Base-by-base conservation (phyloP, 2,797 vertebrate species). In the Acipenser oxyrinchus region DNA sequence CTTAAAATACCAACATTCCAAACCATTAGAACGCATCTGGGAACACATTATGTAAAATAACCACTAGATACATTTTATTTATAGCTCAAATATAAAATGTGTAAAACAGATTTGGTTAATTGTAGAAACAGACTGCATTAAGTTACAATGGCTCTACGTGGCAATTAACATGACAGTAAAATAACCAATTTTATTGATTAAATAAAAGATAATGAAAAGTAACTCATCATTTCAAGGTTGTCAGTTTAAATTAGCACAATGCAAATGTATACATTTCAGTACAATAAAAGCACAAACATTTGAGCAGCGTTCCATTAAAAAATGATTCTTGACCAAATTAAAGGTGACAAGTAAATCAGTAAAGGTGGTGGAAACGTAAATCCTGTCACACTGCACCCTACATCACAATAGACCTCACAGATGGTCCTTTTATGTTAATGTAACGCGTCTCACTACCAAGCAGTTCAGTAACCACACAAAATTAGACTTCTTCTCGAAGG, bases 361-460 rank as follows among this genome's bases (percentile, higher is more conserved):
- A 49, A 50, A n/a, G 23, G 49, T 63, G 10, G 10, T 10, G 48
- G 23, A 49, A 63, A 13, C 6, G 62, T 7, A 63, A 63, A 49
- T 10, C 37, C 9, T 50, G 49, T 63, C 62, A 48, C 37, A 13
- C 48, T 63, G 48, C 37, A n/a, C 37, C 10, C 37, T n/a, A 48
- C 62, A 63, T 48, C 10, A 48, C 9, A 49, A 63, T 49, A 63
- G 3, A 49, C 37, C 37, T 13, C 49, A n/a, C 62, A 63, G 48
- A 48, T 63, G 37, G 12, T 50, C 10, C 3, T 63, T 63, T 63
- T 49, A 63, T 63, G 62, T 63, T 50, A 63, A 63, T 63, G 37
- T n/a, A 63, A 48, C 49, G 49, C 37, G 11, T 15, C 7, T n/a
- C 52, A 9, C 52, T 55, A 55, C 9, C 52, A 55, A 55, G n/a